These are phyloP conservation scores for Odontomyia ornata DNA, from an alignment of 2,888 invertebrate genomes.

Conservation along the genomic window DNA sequence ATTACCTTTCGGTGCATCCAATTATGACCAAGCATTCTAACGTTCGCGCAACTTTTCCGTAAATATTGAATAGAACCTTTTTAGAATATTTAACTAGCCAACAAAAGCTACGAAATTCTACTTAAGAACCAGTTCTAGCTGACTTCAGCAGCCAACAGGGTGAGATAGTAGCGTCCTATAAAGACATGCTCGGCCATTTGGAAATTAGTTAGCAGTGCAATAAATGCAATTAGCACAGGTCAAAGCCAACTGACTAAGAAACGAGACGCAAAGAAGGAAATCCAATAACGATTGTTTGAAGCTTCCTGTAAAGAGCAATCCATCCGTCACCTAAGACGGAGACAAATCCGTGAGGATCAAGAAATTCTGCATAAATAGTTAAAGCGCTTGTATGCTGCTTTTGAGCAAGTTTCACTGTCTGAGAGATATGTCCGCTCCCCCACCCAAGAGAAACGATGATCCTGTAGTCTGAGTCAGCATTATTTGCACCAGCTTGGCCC, in stretches of 20 bases:
- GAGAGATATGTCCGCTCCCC: background rate
- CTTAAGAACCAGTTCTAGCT: background rate
- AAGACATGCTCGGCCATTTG: background rate
- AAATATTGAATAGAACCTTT: no score
- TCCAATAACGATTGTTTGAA: background rate
- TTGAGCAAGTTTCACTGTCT: background rate
- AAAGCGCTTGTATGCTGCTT: background rate
- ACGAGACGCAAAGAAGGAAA: constrained; percentile 2
- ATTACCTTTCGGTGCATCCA: no score
- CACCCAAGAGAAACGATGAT: background rate
- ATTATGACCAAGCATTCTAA: no score
- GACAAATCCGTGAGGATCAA: no score
- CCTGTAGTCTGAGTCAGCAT: constrained; percentile 39
- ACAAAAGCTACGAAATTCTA: no score
- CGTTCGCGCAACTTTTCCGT: no score
- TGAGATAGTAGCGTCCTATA: background rate
- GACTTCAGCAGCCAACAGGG: background rate
- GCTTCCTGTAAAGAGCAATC: background rate
- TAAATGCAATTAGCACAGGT: constrained; percentile 40
- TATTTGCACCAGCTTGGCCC: constrained; percentile 32
- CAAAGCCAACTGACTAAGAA: background rate
- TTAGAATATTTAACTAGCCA: no score
- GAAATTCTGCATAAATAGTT: no score
- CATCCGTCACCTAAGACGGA: no score
- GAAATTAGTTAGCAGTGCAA: constrained; percentile 17